Evolutionary conservation across 2,888 invertebrate species (phyloP), one percentile per base, ranked within the genome.

Genomic region (Hemithea aestivaria): DNA sequence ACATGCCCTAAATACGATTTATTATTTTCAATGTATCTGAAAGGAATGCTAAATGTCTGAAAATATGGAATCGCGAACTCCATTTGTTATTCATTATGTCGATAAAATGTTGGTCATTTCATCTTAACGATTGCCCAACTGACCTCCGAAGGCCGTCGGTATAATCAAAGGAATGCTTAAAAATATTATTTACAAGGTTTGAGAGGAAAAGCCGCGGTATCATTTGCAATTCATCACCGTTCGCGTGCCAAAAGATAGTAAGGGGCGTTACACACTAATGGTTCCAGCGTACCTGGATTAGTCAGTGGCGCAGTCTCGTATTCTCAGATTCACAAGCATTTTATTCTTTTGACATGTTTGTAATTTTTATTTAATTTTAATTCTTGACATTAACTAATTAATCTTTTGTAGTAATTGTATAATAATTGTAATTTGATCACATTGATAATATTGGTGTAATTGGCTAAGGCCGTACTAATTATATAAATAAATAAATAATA

Each of bases 221-320:
- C 66, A 69, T 72, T 70, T 68, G 68, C 72, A 63, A 73, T 73
- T 73, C 74, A 73, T 73, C 64, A 63, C 59, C 58, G 55, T 56
- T 62, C 61, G 56, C 55, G 51, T 58, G 48, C 56, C 62, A 64
- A 62, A 63, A 64, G 58, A 47, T 35, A 40, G 20, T 37, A 8
- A 2, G 11, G 36, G 40, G 11, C 9, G n/a, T 20, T 24, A 26
- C 8, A 35, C 27, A 31, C 30, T 30, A 23, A 21, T 1, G 8
- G 10, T 5, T 16, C 22, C 6, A 16, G 27, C 7, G 8, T 7
- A 1, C 25, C 11, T 4, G 12, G 31, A 24, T 20, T 28, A n/a
- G n/a, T n/a, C n/a, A n/a, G n/a, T n/a, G n/a, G n/a, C n/a, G n/a
- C n/a, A n/a, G n/a, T n/a, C n/a, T n/a, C n/a, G n/a, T n/a, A n/a